Percentiles rank a stretch among this genome's conserved stretches.
phyloP scores from a whole-genome alignment of 2,113 vertebrate genomes.

The Hippolais icterina region DNA sequence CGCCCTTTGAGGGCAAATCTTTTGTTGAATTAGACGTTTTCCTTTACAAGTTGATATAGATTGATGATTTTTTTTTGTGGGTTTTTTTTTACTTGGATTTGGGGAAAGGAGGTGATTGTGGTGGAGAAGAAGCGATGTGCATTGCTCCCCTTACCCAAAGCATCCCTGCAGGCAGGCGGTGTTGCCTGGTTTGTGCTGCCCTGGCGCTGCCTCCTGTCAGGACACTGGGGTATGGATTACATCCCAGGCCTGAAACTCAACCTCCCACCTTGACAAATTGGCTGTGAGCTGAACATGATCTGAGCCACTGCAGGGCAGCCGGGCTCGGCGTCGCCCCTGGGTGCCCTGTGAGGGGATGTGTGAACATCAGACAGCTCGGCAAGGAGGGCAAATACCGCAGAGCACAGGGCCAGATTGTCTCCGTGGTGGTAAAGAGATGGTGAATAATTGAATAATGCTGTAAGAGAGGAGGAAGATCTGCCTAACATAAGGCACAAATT shows the following conservation, averaged over 20 bases:
- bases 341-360: neutral
- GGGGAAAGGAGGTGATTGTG: neutral
- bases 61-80: accelerated
- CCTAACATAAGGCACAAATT: conserved; percentile 31
- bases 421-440: conserved; percentile 16
- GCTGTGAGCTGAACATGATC: neutral
- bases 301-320: neutral
- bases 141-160: neutral
- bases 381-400: neutral
- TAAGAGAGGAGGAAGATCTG: neutral
- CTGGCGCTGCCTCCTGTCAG: neutral
- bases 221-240: neutral
- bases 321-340: neutral
- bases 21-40: neutral
- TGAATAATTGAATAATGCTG: conserved; percentile 53
- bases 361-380: neutral
- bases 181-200: neutral
- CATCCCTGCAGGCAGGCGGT: accelerated
- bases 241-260: neutral
- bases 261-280: conserved; percentile 35
- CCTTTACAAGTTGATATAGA: accelerated
- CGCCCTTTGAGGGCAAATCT: neutral
- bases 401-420: neutral
- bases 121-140: accelerated
- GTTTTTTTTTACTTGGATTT: accelerated